Base-by-base conservation (phyloP, 2,888 invertebrate genomes). In the Trachelus troglodyta region DNA sequence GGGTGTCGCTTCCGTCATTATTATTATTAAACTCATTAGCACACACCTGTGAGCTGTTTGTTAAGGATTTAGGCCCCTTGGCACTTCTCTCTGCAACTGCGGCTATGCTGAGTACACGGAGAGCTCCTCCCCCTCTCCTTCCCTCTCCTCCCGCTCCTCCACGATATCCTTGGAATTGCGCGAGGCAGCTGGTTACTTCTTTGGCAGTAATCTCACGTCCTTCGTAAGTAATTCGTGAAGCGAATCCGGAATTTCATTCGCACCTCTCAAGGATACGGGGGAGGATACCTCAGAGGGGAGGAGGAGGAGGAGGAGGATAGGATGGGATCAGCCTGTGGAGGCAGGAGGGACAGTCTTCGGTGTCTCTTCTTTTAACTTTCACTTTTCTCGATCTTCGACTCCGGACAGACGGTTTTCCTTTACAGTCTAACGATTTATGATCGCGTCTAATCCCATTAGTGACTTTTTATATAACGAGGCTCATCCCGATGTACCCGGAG, bases 221-320 rank as follows among this genome's bases (percentile, higher is more conserved):
- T 81, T 85, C 83, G 81, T 85, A 87, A 87, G 85, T 86, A 87
- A 88, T 87, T 89, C 87, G 88, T 87, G 89, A 83, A 87, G 83
- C 81, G 88, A 89, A 88, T 89, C 82, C 83, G 80, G 82, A 82
- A 84, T 84, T 81, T 84, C 81, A 81, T 85, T 83, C 83, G 82
- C 83, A 34, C 78, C 71, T 75, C 75, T 81, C 81, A 80, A 85
- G 81, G 83, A 82, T 82, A 78, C 75, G 11, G 78, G 31, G 31
- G 73, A 77, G 69, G 76, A 56, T 37, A 40, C 68, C 76, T 15
- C 40, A 15, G 40, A 6, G 15, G 4, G 4, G 37, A 1, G 12
- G 15, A 1, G 1, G 12, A 4, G 15, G 4, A 4, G 12, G 12
- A 37, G 40, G 15, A 1, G 12, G 40, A 4, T 4, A 3, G 11